phyloP scores from a whole-genome alignment of 2,113 vertebrate species.

The Columbina picui region DNA sequence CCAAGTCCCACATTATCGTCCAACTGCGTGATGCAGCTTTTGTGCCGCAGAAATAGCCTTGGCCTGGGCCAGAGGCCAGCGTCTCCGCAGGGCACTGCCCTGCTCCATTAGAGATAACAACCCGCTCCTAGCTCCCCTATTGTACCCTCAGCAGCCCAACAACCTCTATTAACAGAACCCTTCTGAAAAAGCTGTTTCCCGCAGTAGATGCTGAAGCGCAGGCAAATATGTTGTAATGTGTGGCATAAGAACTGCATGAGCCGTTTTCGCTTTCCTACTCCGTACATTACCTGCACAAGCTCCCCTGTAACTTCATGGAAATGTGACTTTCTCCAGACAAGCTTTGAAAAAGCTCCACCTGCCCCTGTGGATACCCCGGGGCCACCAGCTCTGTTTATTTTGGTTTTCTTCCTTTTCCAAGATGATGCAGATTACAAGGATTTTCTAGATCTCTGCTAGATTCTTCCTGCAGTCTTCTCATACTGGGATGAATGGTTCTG shows the following conservation, averaged over 20 bases:
- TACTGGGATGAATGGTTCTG: slow-evolving; percentile 32
- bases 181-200: background rate
- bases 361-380: background rate
- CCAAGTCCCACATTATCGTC: background rate
- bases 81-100: slow-evolving; percentile 17
- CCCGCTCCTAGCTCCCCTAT: background rate
- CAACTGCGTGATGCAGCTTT: background rate
- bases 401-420: background rate
- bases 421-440: background rate
- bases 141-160: background rate
- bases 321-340: background rate
- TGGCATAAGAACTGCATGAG: fast-evolving
- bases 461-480: background rate
- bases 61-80: background rate
- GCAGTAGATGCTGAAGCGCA: background rate
- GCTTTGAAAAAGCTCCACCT: background rate
- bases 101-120: background rate
- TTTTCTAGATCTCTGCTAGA: background rate
- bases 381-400: background rate
- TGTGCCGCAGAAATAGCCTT: background rate
- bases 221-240: fast-evolving
- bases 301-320: background rate
- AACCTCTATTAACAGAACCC: background rate
- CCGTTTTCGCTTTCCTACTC: background rate
- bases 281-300: background rate